phyloP scores from a whole-genome alignment of 2,888 invertebrate genomes.

The Eristalinus aeneus region DNA sequence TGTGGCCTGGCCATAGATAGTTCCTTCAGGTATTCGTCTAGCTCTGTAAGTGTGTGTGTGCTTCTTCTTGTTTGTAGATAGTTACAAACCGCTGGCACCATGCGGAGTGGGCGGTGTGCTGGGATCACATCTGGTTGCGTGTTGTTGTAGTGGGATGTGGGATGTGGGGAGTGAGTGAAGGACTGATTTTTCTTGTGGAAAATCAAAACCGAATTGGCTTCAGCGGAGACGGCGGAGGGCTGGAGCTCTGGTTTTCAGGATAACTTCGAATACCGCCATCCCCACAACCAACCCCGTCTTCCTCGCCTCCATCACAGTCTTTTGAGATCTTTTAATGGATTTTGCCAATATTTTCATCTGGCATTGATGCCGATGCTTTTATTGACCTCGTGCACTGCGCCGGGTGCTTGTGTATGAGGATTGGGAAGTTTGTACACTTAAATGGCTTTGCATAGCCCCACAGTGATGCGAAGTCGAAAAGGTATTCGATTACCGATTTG shows the following conservation, averaged over 20 bases:
- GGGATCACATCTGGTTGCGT: conserved; percentile 12
- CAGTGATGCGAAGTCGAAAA: conserved; percentile 24
- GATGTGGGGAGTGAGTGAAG: background rate
- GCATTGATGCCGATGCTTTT: conserved; percentile 34
- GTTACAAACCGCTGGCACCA: conserved; percentile 36
- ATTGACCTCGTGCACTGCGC: conserved; percentile 17
- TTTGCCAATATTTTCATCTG: conserved; percentile 57
- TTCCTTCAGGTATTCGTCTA: conserved; percentile 60
- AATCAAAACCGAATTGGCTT: conserved; percentile 57
- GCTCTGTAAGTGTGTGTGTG: conserved; percentile 66
- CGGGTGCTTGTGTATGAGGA: conserved; percentile 3
- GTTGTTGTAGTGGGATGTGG: background rate
- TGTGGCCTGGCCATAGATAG: conserved; percentile 68
- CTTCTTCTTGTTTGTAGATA: conserved; percentile 67
- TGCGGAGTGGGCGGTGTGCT: conserved; percentile 16
- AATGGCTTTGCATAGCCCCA: conserved; percentile 19
- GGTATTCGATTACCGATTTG: conserved; percentile 17
- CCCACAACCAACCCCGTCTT: too few relatives aligned
- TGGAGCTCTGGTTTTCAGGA: conserved; percentile 19
- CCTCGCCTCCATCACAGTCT: background rate
- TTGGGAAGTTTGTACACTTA: conserved; percentile 28
- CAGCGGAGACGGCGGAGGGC: background rate
- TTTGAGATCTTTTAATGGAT: conserved; percentile 52
- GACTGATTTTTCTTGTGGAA: conserved; percentile 13
- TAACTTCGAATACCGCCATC: background rate